Conservation (phyloP, 2,888 invertebrate genomes). For the Dermolepida albohirtum region DNA sequence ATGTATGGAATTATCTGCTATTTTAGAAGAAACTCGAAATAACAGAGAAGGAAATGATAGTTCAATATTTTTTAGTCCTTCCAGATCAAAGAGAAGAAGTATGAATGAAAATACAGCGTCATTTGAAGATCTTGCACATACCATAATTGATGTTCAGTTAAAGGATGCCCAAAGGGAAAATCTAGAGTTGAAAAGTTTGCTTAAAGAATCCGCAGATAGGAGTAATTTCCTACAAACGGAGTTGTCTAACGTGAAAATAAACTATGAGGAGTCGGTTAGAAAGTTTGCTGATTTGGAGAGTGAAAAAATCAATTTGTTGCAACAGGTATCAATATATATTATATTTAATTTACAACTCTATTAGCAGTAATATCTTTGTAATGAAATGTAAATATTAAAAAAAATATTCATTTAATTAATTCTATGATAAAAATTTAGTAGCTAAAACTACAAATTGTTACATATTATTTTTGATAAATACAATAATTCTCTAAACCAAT, state of each 20-base stretch:
- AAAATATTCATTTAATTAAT: no score
- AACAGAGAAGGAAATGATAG: slow-evolving; percentile 51
- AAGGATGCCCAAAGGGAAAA: slow-evolving; percentile 59
- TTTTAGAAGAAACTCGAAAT: slow-evolving; percentile 65
- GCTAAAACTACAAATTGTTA: no score
- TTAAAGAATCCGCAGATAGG: slow-evolving; percentile 44
- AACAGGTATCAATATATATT: slow-evolving; percentile 34
- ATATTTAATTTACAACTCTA: no score
- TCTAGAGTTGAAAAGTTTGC: slow-evolving; percentile 49
- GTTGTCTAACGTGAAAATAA: slow-evolving; percentile 26
- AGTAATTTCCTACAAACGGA: slow-evolving; percentile 38
- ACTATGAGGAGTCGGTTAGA: slow-evolving; percentile 37
- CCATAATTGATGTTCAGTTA: slow-evolving; percentile 64
- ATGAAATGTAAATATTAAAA: no score
- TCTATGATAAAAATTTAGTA: no score
- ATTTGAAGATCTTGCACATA: slow-evolving; percentile 60
- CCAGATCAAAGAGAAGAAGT: slow-evolving; percentile 38
- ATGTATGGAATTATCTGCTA: slow-evolving; percentile 59
- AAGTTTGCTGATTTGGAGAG: slow-evolving; percentile 39
- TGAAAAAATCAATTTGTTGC: slow-evolving; percentile 39
- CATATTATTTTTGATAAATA: no score
- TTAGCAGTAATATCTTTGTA: no score
- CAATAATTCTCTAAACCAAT: no score
- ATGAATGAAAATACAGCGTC: slow-evolving; percentile 20
- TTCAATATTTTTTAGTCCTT: slow-evolving; percentile 50